A percentile compares a stretch with the other conserved stretches of the same genome.
These are phyloP conservation scores for Acropternis orthonyx DNA, from an alignment of 2,797 vertebrate species.

Conservation along the genomic window DNA sequence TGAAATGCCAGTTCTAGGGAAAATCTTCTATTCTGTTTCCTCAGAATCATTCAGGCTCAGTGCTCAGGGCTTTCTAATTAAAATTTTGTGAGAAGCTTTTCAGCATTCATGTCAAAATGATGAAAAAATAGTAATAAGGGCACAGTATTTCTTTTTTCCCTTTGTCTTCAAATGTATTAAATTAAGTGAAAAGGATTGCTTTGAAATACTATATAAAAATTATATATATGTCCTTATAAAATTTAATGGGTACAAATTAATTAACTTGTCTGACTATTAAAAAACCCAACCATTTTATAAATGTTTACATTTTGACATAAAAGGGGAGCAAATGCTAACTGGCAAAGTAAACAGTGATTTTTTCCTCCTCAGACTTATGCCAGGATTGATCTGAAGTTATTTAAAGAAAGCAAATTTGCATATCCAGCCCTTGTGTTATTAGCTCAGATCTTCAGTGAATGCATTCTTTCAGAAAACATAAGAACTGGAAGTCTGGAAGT, in stretches of 20 bases:
- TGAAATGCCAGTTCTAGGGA: not conserved
- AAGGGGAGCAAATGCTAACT: not conserved
- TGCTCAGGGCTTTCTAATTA: not conserved
- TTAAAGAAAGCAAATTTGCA: not conserved
- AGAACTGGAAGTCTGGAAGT: not conserved
- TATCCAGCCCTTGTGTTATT: not conserved
- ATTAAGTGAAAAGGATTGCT: not conserved
- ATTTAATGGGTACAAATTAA: not conserved
- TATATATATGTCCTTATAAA: not conserved
- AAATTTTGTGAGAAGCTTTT: not conserved
- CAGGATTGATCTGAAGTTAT: not conserved
- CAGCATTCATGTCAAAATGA: not conserved
- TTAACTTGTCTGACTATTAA: not conserved
- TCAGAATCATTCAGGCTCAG: not conserved
- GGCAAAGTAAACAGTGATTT: not conserved
- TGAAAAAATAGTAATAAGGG: not conserved
- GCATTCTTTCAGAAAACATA: not conserved
- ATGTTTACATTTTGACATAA: not conserved
- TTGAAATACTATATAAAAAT: not conserved
- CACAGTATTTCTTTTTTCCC: not conserved
- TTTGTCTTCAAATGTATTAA: not conserved
- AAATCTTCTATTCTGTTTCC: not conserved
- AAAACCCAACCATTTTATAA: not conserved
- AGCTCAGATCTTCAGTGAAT: not conserved
- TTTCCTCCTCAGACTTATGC: fast-evolving